phyloP scores from a whole-genome alignment of 2,888 invertebrate genomes.

The Eupithecia pulchellata region DNA sequence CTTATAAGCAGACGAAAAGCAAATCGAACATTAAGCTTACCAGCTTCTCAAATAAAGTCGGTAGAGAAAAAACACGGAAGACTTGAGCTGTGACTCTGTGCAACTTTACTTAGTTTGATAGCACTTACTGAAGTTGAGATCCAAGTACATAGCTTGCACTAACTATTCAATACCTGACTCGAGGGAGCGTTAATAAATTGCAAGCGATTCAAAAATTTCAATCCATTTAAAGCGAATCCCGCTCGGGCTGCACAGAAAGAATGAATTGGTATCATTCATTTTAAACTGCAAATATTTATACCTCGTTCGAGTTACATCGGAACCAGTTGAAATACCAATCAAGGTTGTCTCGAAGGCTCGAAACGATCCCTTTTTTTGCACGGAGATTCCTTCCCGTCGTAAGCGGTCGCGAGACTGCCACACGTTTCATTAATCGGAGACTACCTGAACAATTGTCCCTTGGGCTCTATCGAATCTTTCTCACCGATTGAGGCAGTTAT shows the following conservation, averaged over 20 bases:
- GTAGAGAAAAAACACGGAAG: not conserved
- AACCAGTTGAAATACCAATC: slow-evolving; percentile 34
- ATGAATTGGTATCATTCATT: slow-evolving; percentile 19
- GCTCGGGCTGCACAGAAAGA: slow-evolving; percentile 1
- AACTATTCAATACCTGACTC: slow-evolving; percentile 3
- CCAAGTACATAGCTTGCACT: not conserved
- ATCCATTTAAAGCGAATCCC: slow-evolving; percentile 1
- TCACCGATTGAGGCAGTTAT: slow-evolving; percentile 38
- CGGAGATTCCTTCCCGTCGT: slow-evolving; percentile 24
- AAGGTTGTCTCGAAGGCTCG: slow-evolving; percentile 30
- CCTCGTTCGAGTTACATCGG: slow-evolving; percentile 12
- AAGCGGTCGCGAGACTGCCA: slow-evolving; percentile 12
- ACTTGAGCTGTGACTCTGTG: not conserved
- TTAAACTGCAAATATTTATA: slow-evolving; percentile 17
- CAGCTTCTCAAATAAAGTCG: not conserved
- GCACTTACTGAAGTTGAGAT: not conserved
- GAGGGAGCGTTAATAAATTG: slow-evolving; percentile 9
- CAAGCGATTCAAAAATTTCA: slow-evolving; percentile 10
- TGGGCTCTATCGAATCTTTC: slow-evolving; percentile 39
- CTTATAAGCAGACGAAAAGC: not conserved
- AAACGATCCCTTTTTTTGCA: slow-evolving; percentile 32
- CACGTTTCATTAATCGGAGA: slow-evolving; percentile 34
- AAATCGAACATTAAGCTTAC: not conserved
- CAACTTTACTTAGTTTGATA: not conserved
- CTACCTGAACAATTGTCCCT: slow-evolving; percentile 42